phyloP scores from a whole-genome alignment of 2,797 vertebrate genomes.

The Poeciliopsis turneri region DNA sequence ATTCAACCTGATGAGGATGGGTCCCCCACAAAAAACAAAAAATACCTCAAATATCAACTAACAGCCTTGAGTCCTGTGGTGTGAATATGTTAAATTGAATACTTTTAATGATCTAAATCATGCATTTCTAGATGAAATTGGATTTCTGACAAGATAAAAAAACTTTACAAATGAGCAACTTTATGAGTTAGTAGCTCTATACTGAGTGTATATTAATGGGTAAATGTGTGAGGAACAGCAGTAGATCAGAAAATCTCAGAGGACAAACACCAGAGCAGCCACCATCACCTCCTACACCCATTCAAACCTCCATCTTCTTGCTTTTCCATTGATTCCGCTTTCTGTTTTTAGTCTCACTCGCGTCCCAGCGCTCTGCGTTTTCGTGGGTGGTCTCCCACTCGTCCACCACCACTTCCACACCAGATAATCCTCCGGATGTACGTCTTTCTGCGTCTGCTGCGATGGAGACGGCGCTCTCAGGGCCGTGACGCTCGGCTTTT shows the following conservation, averaged over 20 bases:
- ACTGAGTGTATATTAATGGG: conserved; percentile 17
- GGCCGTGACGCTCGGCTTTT: conserved; percentile 24
- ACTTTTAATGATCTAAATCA: background rate
- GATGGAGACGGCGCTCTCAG: background rate
- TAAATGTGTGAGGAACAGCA: conserved; percentile 17
- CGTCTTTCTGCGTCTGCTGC: background rate
- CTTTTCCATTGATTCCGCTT: conserved; percentile 28
- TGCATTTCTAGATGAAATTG: background rate
- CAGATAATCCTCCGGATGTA: conserved; percentile 15
- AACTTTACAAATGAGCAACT: background rate
- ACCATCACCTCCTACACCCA: background rate
- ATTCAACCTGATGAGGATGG: background rate
- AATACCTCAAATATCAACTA: background rate
- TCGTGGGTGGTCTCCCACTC: conserved; percentile 28
- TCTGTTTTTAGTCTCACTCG: conserved; percentile 17
- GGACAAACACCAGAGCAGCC: background rate
- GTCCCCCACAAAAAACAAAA: background rate
- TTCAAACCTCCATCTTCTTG: conserved; percentile 20
- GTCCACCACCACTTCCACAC: conserved; percentile 31
- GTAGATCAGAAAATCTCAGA: background rate
- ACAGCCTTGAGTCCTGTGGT: background rate
- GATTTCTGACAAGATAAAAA: background rate
- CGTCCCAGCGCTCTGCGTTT: background rate
- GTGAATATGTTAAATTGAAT: background rate
- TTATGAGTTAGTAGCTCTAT: background rate